These are phyloP conservation scores for Eciton burchellii DNA, from an alignment of 1,140 invertebrate genomes.

Conservation along the genomic window DNA sequence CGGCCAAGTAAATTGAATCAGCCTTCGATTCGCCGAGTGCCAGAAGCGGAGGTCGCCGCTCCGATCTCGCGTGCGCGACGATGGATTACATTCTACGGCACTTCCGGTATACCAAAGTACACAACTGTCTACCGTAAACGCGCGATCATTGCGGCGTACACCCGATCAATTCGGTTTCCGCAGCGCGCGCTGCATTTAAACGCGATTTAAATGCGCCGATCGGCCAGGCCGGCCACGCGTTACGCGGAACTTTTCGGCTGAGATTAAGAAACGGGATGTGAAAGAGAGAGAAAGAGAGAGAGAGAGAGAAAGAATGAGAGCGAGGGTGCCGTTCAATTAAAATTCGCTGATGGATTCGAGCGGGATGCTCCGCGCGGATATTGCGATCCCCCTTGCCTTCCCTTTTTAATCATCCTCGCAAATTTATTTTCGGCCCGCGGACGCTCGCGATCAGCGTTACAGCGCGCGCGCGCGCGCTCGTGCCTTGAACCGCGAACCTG, in stretches of 20 bases:
- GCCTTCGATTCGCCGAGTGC: too few species aligned
- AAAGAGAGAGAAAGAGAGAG: background rate
- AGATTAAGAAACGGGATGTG: slow-evolving; percentile 8
- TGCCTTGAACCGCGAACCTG: background rate
- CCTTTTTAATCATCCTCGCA: slow-evolving; percentile 45
- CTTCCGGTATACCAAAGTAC: too few species aligned
- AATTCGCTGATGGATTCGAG: slow-evolving; percentile 36
- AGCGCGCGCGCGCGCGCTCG: background rate
- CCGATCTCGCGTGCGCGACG: too few species aligned
- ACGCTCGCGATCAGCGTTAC: slow-evolving; percentile 7
- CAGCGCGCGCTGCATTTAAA: slow-evolving; percentile 18
- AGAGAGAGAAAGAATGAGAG: background rate
- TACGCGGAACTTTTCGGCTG: slow-evolving; percentile 25
- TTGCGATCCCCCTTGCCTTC: slow-evolving; percentile 31
- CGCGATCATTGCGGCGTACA: slow-evolving; percentile 53
- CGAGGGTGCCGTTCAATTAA: slow-evolving; percentile 24
- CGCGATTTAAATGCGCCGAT: slow-evolving; percentile 38
- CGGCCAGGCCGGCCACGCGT: slow-evolving; percentile 13
- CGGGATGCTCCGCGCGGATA: slow-evolving; percentile 33
- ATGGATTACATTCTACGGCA: too few species aligned
- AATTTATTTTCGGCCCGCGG: slow-evolving; percentile 47
- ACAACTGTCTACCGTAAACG: background rate
- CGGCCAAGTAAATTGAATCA: too few species aligned
- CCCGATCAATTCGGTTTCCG: too few species aligned
- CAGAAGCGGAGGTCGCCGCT: too few species aligned